These are phyloP conservation scores for Acrocephalus scirpaceus DNA, from an alignment of 2,797 vertebrate species.

Conservation along the genomic window DNA sequence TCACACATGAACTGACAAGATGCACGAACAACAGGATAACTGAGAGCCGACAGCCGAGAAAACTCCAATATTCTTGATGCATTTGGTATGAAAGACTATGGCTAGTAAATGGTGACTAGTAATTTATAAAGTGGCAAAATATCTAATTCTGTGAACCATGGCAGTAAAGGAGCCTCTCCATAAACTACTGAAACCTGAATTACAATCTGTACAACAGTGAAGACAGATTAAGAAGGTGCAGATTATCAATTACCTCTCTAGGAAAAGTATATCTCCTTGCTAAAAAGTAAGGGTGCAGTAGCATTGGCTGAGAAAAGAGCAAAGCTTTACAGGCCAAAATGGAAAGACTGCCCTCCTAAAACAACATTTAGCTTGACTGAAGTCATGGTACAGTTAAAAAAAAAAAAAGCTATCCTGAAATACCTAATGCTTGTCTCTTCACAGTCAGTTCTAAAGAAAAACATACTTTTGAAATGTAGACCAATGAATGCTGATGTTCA, in stretches of 20 bases:
- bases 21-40: not conserved
- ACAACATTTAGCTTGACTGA: not conserved
- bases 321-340: not conserved
- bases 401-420: not conserved
- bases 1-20: not conserved
- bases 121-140: not conserved
- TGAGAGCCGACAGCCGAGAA: not conserved
- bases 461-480: not conserved
- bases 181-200: not conserved
- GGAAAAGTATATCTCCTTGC: not conserved
- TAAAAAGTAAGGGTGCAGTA: not conserved
- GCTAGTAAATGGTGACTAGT: not conserved
- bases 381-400: not conserved
- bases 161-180: not conserved
- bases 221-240: not conserved
- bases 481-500: not conserved
- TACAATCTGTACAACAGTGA: not conserved
- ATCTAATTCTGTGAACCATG: rapidly evolving
- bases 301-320: not conserved
- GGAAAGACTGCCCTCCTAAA: not conserved
- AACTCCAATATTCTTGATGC: not conserved
- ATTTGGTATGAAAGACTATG: not conserved
- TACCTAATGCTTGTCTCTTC: not conserved
- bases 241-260: not conserved
- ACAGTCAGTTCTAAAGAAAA: not conserved